Evolutionary conservation across 2,888 invertebrate species (phyloP).

Genomic region (Tinea trinotella): DNA sequence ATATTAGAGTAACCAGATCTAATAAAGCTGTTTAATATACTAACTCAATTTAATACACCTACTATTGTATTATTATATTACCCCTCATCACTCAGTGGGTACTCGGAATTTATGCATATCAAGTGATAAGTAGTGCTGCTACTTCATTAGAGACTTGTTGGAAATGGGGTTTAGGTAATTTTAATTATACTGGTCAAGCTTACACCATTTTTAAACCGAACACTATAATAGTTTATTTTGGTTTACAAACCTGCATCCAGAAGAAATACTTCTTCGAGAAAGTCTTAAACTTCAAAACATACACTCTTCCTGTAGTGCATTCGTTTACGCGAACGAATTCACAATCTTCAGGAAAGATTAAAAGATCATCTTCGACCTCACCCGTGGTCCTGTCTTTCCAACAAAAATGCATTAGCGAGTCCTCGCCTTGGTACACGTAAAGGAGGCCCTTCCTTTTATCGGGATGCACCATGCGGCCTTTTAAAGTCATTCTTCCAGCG

Average conservation of each 20-base stretch:
- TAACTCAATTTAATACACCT: too few relatives aligned
- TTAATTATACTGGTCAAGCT: too few relatives aligned
- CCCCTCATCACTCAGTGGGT: too few relatives aligned
- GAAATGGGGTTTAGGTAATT: too few relatives aligned
- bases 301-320: constrained; percentile 97
- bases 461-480: constrained; percentile 93
- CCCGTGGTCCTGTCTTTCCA: constrained; percentile 98
- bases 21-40: too few relatives aligned
- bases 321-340: constrained; percentile 96
- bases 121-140: too few relatives aligned
- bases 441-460: constrained; percentile 95
- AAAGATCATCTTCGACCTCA: constrained; percentile 95
- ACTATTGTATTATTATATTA: too few relatives aligned
- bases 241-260: constrained; percentile 94
- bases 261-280: constrained; percentile 95
- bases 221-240: too few relatives aligned
- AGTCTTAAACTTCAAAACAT: constrained; percentile 95
- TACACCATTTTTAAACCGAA: too few relatives aligned
- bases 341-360: constrained; percentile 99
- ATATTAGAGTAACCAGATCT: too few relatives aligned
- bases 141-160: too few relatives aligned
- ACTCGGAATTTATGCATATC: too few relatives aligned
- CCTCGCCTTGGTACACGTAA: constrained; percentile 96
- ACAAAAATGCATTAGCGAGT: constrained; percentile 98
- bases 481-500: constrained; percentile 96